Evolutionary conservation across 2,888 invertebrate species (phyloP), one percentile per base, ranked within the genome.

Genomic region (Agriopis leucophaearia): DNA sequence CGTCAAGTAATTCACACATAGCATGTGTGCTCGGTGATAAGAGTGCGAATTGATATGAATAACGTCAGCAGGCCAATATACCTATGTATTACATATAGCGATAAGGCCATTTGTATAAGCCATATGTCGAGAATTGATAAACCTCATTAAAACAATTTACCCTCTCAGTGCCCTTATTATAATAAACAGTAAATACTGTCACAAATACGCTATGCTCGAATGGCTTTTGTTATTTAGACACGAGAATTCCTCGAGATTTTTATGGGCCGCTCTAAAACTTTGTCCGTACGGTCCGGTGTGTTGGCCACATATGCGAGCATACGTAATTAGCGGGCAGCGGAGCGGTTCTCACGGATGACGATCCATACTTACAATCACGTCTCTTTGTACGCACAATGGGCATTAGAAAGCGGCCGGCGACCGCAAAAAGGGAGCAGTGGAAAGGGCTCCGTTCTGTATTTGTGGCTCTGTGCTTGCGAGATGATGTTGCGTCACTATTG

Each of bases 371-470:
- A 68, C 83, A 79, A 82, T 82, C 72, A 40, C 81, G 87, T 86
- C 85, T 83, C 81, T 84, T 80, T 76, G 80, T 83, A 84, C 86
- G 85, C 85, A 92, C 93, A 92, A 92, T 92, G 84, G 84, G 81
- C 85, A 89, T 92, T 92, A 92, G 93, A 93, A 94, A 93, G 93
- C 90, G 83, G 78, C 85, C 82, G 81, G 86, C 88, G 88, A 89
- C 92, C 90, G 91, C 91, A 90, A 90, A 92, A 91, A 92, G 90
- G 92, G 89, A 89, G 84, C 83, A 87, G 81, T 89, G 82, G 89
- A 90, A 90, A 90, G 91, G 91, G 90, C 91, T 84, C 77, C 74
- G 51, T 52, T 55, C 52, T 36, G 45, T 48, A 13, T 36, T 58
- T 8, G 59, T 40, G 91, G 90, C 91, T 83, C 75, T 74, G 73